Evolutionary conservation across 1,140 invertebrate genomes (phyloP).

Genomic region (Bombus polaris): DNA sequence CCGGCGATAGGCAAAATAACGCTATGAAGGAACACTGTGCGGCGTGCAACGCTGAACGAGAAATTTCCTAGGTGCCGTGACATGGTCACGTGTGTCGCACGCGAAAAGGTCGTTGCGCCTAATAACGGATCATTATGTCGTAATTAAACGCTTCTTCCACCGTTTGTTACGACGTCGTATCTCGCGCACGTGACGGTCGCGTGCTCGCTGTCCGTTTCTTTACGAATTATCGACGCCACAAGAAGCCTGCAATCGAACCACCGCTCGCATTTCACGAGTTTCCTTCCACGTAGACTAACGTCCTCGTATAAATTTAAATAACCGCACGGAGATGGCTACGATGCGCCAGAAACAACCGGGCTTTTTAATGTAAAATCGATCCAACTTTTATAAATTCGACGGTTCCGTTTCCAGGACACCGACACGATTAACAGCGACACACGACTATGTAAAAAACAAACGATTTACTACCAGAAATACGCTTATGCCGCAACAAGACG

Average conservation of each 20-base stretch:
- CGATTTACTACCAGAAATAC: too few species aligned
- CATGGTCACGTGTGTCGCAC: background rate
- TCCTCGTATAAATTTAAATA: background rate
- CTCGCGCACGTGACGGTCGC: background rate
- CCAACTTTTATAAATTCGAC: too few species aligned
- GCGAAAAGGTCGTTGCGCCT: constrained; percentile 14
- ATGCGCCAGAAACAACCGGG: too few species aligned
- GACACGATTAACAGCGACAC: too few species aligned
- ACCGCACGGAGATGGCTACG: too few species aligned
- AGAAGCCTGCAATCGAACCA: background rate
- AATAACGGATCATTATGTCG: constrained; percentile 18
- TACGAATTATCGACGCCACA: background rate
- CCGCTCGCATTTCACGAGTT: background rate
- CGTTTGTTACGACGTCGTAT: background rate
- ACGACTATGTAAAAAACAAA: too few species aligned
- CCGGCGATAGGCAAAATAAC: background rate
- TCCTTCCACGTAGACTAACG: background rate
- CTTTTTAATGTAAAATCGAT: too few species aligned
- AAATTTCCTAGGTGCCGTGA: background rate
- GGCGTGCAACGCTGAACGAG: background rate
- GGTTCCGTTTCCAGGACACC: too few species aligned
- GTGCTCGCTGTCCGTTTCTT: background rate
- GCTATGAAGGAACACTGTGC: background rate
- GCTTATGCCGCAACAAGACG: too few species aligned
- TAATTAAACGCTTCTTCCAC: constrained; percentile 19